phyloP scores from a whole-genome alignment of 2,113 vertebrate genomes.

The Mormyrus lacerda region DNA sequence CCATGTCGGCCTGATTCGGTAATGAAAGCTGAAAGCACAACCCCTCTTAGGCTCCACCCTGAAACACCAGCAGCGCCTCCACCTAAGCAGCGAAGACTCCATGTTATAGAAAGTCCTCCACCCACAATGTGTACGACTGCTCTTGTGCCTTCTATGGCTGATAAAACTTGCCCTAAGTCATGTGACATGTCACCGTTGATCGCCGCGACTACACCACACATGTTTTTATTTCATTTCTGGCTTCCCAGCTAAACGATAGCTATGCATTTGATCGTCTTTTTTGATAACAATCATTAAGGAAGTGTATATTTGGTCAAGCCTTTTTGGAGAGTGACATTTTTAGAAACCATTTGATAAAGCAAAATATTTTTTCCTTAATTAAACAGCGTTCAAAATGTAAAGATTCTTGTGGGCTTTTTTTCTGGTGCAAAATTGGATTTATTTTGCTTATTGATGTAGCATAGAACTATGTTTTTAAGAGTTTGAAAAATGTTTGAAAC shows the following conservation, averaged over 20 bases:
- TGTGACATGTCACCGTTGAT: constrained; percentile 43
- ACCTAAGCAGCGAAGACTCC: not conserved
- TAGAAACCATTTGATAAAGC: constrained; percentile 76
- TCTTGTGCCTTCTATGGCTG: constrained; percentile 75
- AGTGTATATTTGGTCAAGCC: constrained; percentile 29
- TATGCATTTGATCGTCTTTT: constrained; percentile 81
- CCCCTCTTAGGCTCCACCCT: not conserved
- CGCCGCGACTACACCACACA: constrained; percentile 73
- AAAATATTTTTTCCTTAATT: constrained; percentile 70
- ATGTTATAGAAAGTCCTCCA: constrained; percentile 39
- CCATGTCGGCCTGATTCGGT: not conserved
- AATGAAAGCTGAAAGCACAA: not conserved
- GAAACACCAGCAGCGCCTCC: not conserved
- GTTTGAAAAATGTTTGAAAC: constrained; percentile 59
- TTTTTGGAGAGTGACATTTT: constrained; percentile 74
- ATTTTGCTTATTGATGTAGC: constrained; percentile 73
- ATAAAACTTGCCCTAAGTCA: constrained; percentile 65
- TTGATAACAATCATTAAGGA: constrained; percentile 53
- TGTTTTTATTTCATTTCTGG: constrained; percentile 51
- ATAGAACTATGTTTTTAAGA: constrained; percentile 66
- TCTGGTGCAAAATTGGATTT: constrained; percentile 75
- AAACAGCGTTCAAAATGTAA: constrained; percentile 73
- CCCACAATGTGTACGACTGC: constrained; percentile 60
- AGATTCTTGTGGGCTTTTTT: constrained; percentile 76
- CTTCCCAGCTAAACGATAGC: constrained; percentile 71